These are phyloP conservation scores for Probaryconus sp. DNA, from an alignment of 1,140 invertebrate genomes.

Conservation along the genomic window DNA sequence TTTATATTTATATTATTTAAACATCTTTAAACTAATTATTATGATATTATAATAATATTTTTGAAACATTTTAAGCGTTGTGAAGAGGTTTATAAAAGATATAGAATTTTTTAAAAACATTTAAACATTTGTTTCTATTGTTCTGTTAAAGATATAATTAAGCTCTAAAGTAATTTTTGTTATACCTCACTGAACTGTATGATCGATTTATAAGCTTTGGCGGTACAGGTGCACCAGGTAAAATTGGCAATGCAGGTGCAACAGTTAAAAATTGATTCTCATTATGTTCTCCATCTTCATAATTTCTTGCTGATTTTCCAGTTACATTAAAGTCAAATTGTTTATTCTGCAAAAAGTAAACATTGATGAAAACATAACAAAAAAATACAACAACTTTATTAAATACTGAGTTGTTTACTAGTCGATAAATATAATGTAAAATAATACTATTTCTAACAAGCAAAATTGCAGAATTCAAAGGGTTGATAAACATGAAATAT, in stretches of 20 bases:
- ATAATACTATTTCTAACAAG: too few relatives aligned
- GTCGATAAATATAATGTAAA: slow-evolving; percentile 5
- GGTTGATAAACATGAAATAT: not conserved
- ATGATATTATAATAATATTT: too few relatives aligned
- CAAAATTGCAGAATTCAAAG: too few relatives aligned
- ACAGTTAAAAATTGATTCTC: slow-evolving; percentile 80
- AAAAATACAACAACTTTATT: too few relatives aligned
- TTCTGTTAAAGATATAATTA: slow-evolving; percentile 5
- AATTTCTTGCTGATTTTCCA: slow-evolving; percentile 64
- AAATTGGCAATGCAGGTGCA: slow-evolving; percentile 80
- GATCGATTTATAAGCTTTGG: slow-evolving; percentile 78
- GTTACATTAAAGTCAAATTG: slow-evolving; percentile 67
- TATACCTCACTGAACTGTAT: slow-evolving; percentile 78
- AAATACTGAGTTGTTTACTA: too few relatives aligned
- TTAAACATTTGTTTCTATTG: not conserved
- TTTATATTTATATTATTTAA: not conserved
- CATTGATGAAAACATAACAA: too few relatives aligned
- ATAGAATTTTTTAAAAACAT: not conserved
- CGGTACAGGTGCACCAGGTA: slow-evolving; percentile 70
- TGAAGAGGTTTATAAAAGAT: too few relatives aligned
- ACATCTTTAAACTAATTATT: slow-evolving; percentile 1
- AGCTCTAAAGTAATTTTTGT: slow-evolving; percentile 15
- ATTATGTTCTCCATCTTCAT: slow-evolving; percentile 47
- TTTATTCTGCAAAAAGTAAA: slow-evolving; percentile 64
- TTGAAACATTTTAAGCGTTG: too few relatives aligned